phyloP scores from a whole-genome alignment of 2,797 vertebrate genomes.

The Phyllotis vaccarum region DNA sequence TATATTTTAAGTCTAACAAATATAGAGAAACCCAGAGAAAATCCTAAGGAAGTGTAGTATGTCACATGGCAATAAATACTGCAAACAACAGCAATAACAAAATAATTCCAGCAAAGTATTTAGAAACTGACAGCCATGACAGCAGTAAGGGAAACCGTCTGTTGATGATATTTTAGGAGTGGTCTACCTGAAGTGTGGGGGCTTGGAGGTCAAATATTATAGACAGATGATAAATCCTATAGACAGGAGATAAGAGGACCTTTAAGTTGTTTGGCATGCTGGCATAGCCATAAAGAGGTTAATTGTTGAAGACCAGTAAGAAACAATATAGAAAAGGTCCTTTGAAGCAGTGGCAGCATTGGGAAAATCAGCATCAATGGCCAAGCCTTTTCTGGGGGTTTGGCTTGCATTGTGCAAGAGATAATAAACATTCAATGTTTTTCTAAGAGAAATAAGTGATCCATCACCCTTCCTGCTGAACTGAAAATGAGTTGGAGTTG shows the following conservation, averaged over 20 bases:
- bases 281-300: neutral
- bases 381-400: neutral
- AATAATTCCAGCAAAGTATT: neutral
- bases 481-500: neutral
- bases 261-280: neutral
- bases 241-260: neutral
- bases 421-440: neutral
- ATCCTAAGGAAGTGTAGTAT: neutral
- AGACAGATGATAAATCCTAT: neutral
- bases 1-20: neutral
- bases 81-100: neutral
- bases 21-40: neutral
- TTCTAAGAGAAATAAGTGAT: neutral
- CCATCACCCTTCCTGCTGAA: neutral
- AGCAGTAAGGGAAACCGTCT: neutral
- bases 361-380: neutral
- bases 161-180: neutral
- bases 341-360: rapidly evolving
- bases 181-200: neutral
- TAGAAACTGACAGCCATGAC: neutral
- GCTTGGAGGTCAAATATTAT: neutral
- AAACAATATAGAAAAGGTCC: neutral
- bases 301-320: too few species aligned
- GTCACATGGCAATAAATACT: neutral
- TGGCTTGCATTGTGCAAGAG: neutral